These are phyloP conservation scores for Anolis apletophallus DNA, from an alignment of 2,797 vertebrate genomes.

Conservation along the genomic window DNA sequence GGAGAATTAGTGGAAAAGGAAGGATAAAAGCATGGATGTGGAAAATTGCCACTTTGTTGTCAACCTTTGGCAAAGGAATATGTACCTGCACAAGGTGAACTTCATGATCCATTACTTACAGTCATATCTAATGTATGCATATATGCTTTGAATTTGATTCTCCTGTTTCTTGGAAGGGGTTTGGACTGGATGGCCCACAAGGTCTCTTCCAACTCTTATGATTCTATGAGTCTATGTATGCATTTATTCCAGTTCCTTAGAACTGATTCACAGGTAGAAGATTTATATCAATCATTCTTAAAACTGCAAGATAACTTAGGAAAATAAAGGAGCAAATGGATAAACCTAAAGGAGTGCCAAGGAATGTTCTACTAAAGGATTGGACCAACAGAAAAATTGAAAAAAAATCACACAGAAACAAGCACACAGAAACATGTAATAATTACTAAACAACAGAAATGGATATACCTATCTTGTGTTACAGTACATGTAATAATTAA, in stretches of 20 bases:
- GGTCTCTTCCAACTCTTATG: too few species aligned
- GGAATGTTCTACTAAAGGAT: not conserved
- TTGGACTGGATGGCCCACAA: too few species aligned
- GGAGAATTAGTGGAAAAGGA: constrained; percentile 62
- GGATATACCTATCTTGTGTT: too few species aligned
- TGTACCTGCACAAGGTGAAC: not conserved
- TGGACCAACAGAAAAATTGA: not conserved
- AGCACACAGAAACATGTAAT: not conserved
- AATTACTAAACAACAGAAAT: too few species aligned
- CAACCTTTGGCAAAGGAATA: constrained; percentile 28
- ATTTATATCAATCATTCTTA: not conserved
- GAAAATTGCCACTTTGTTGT: constrained; percentile 32
- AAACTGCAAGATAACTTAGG: not conserved
- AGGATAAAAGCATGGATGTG: constrained; percentile 45
- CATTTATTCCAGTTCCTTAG: too few species aligned
- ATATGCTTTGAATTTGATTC: too few species aligned
- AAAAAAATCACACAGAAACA: not conserved
- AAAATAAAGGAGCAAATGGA: not conserved
- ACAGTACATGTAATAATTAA: not conserved
- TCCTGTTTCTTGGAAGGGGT: too few species aligned
- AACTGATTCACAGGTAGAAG: not conserved
- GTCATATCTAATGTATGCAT: not conserved
- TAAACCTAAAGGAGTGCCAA: not conserved
- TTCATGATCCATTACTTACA: not conserved
- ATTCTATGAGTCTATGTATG: not conserved